Conservation (phyloP, 2,113 vertebrate genomes). For the Xiphophorus maculatus region DNA sequence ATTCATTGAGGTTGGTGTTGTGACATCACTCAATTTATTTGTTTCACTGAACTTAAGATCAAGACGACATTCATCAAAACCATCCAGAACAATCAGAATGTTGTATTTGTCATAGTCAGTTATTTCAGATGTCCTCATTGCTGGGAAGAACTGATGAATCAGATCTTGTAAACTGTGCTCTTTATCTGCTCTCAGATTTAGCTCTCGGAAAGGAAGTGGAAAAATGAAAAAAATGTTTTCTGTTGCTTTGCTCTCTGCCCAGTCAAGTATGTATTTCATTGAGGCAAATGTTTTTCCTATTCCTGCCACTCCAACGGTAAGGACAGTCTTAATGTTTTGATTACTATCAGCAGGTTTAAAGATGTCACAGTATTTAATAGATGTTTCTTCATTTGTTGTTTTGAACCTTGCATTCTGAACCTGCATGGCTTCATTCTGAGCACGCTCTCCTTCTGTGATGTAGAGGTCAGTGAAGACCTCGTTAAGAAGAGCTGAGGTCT, state of each 20-base stretch:
- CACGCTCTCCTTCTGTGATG: slow-evolving; percentile 42
- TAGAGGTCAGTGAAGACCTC: slow-evolving; percentile 56
- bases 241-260: slow-evolving; percentile 28
- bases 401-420: slow-evolving; percentile 22
- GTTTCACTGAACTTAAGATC: slow-evolving; percentile 33
- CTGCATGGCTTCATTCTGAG: slow-evolving; percentile 4
- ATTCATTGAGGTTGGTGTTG: neutral
- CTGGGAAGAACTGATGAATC: slow-evolving; percentile 8
- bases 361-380: slow-evolving; percentile 43
- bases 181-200: slow-evolving; percentile 48
- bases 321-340: slow-evolving; percentile 11
- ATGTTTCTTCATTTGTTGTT: slow-evolving; percentile 41
- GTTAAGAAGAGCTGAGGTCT: slow-evolving; percentile 26
- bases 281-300: slow-evolving; percentile 51
- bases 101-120: slow-evolving; percentile 1
- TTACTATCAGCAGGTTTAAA: neutral
- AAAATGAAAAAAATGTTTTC: slow-evolving; percentile 12
- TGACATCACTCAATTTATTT: rapidly evolving
- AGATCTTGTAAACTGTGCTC: neutral
- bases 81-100: slow-evolving; percentile 52
- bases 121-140: slow-evolving; percentile 59
- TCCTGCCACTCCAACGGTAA: slow-evolving; percentile 58
- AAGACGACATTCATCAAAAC: slow-evolving; percentile 45
- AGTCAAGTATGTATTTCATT: slow-evolving; percentile 33
- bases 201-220: slow-evolving; percentile 47